Conservation (phyloP, 1,140 invertebrate species). For the Leptinotarsa lineolata region DNA sequence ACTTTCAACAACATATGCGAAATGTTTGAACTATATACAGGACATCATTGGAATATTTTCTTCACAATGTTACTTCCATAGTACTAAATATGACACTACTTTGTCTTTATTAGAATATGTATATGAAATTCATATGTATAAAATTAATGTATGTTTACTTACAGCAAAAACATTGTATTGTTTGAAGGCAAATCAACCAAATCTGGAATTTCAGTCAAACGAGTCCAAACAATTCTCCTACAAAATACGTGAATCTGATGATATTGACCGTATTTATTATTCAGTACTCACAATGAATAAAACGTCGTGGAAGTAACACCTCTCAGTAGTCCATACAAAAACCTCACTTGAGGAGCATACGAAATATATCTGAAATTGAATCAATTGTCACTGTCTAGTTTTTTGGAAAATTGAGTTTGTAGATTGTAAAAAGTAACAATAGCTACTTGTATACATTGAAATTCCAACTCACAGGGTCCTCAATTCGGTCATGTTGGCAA, state of each 20-base stretch:
- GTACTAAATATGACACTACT: no score
- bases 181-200: constrained; percentile 56
- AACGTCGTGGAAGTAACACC: constrained; percentile 57
- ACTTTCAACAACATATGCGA: no score
- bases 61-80: no score
- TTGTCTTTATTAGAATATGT: no score
- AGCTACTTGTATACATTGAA: constrained; percentile 11
- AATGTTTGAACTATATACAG: no score
- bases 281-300: constrained; percentile 59
- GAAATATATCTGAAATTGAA: constrained; percentile 59
- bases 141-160: constrained; percentile 49
- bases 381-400: no score
- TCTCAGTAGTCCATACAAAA: constrained; percentile 55
- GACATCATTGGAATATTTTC: no score
- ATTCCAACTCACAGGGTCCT: constrained; percentile 57
- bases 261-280: constrained; percentile 21
- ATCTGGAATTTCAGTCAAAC: constrained; percentile 59
- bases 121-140: no score
- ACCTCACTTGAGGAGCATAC: constrained; percentile 58
- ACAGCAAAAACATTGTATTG: constrained; percentile 64
- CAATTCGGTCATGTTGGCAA: constrained; percentile 56
- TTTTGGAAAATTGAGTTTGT: no score
- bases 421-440: neutral
- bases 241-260: constrained; percentile 33
- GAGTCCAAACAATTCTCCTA: constrained; percentile 63